These are phyloP conservation scores for Protula sp. DNA, from an alignment of 2,888 invertebrate species.

Conservation along the genomic window DNA sequence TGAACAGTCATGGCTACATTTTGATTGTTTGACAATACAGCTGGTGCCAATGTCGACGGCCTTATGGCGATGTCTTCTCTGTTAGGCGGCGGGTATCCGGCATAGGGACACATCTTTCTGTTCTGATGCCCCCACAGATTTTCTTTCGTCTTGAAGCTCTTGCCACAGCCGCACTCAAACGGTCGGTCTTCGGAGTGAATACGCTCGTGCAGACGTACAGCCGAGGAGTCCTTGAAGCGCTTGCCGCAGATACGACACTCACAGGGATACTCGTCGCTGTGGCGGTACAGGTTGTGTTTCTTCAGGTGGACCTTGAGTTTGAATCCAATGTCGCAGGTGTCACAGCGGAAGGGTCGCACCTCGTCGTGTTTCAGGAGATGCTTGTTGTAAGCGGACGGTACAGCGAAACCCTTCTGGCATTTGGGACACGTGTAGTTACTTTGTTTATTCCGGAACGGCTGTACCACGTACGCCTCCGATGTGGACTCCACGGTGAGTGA, in stretches of 20 bases:
- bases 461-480: background rate
- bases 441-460: background rate
- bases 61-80: background rate
- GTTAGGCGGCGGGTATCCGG: background rate
- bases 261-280: conserved; percentile 26
- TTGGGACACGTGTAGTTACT: conserved; percentile 12
- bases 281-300: conserved; percentile 29
- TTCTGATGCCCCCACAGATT: conserved; percentile 30
- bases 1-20: background rate
- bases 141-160: conserved; percentile 28
- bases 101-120: conserved; percentile 7
- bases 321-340: conserved; percentile 22
- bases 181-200: conserved; percentile 25
- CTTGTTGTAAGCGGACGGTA: conserved; percentile 18
- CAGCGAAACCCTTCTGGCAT: conserved; percentile 23
- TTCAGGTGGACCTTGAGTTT: conserved; percentile 30
- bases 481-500: background rate
- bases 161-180: conserved; percentile 24
- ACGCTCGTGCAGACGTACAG: conserved; percentile 25
- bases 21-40: background rate
- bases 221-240: conserved; percentile 27
- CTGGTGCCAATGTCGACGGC: background rate
- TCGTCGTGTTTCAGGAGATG: conserved; percentile 22
- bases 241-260: conserved; percentile 27
- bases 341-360: conserved; percentile 23